These are phyloP conservation scores for Sphaerophoria rueppellii DNA, from an alignment of 2,888 invertebrate genomes.

Conservation along the genomic window DNA sequence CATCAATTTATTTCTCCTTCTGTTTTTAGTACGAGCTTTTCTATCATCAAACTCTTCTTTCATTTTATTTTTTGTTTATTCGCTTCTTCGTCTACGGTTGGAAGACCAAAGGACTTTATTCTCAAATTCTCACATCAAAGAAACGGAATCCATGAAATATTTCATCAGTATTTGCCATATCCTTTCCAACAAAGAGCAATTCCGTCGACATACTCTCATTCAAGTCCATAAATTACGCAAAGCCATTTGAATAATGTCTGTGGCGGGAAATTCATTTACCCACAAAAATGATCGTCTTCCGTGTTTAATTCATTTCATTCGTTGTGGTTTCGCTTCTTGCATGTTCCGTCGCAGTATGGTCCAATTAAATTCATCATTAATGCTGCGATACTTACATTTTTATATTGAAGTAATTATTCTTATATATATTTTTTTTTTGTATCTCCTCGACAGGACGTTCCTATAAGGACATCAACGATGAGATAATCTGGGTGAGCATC, in stretches of 20 bases:
- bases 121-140: conserved; percentile 30
- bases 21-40: conserved; percentile 5
- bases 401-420: conserved; percentile 40
- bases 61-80: background rate
- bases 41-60: conserved; percentile 15
- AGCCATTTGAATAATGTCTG: conserved; percentile 56
- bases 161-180: conserved; percentile 46
- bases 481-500: conserved; percentile 93
- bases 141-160: conserved; percentile 3
- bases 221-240: conserved; percentile 52
- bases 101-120: conserved; percentile 4
- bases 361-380: conserved; percentile 49
- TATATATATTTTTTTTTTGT: background rate
- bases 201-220: conserved; percentile 33
- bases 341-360: background rate
- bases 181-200: conserved; percentile 6
- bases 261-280: conserved; percentile 41
- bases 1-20: conserved; percentile 30
- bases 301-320: background rate
- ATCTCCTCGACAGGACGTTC: conserved; percentile 86
- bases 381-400: conserved; percentile 39
- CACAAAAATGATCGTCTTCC: conserved; percentile 9
- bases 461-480: conserved; percentile 91
- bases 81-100: background rate
- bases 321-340: background rate